phyloP scores from a whole-genome alignment of 2,888 invertebrate species.

The Oeneis ivallda region DNA sequence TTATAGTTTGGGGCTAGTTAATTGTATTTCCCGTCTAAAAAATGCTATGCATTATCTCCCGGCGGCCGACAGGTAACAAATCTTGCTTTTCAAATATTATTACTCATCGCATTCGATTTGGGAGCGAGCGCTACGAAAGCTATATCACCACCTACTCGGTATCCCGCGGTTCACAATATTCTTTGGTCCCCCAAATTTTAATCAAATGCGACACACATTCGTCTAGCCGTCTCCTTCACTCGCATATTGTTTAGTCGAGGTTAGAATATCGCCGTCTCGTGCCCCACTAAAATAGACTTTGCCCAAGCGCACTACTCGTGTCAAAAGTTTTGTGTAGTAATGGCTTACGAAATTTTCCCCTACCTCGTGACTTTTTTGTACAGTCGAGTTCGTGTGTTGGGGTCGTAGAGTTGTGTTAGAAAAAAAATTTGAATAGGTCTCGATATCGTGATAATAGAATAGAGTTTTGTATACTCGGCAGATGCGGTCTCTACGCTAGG shows the following conservation, averaged over 20 bases:
- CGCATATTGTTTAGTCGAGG: slow-evolving; percentile 57
- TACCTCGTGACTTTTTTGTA: slow-evolving; percentile 77
- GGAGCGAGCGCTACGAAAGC: slow-evolving; percentile 78
- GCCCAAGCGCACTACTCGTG: slow-evolving; percentile 81
- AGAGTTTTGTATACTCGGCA: slow-evolving; percentile 63
- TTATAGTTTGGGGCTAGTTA: slow-evolving; percentile 72
- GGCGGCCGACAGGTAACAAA: slow-evolving; percentile 80
- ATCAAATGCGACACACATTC: slow-evolving; percentile 77
- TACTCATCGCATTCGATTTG: slow-evolving; percentile 81
- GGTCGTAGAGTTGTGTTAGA: slow-evolving; percentile 75
- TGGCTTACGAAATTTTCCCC: slow-evolving; percentile 81
- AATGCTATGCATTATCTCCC: slow-evolving; percentile 72
- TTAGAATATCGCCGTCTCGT: slow-evolving; percentile 66
- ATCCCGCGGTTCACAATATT: slow-evolving; percentile 74
- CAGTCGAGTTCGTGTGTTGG: slow-evolving; percentile 73
- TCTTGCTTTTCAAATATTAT: slow-evolving; percentile 81
- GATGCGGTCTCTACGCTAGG: slow-evolving; percentile 72
- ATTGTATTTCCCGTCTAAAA: slow-evolving; percentile 79
- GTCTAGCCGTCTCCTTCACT: slow-evolving; percentile 68
- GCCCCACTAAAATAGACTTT: slow-evolving; percentile 80
- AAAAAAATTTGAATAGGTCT: slow-evolving; percentile 65
- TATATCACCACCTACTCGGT: slow-evolving; percentile 82
- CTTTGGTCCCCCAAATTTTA: slow-evolving; percentile 78
- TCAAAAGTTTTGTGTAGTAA: slow-evolving; percentile 81
- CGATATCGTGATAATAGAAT: slow-evolving; percentile 64